Evolutionary conservation across 2,797 vertebrate species (phyloP), one percentile per base, ranked within the genome.

Genomic region (Malacoraja senta): DNA sequence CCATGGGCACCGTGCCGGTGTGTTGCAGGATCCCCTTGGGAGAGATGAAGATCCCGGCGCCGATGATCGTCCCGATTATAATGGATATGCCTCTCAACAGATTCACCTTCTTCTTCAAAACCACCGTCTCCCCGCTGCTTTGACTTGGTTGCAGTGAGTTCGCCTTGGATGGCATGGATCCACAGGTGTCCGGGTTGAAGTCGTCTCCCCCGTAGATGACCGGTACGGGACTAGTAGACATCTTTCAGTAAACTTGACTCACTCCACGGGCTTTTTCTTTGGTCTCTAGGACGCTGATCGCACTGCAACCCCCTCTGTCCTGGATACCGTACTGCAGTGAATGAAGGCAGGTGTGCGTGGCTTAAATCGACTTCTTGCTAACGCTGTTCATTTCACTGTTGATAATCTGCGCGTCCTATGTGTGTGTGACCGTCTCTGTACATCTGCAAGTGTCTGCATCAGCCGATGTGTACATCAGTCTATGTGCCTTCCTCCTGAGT

Each of bases 11-110:
- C 0, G 98, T 99, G 94, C 99, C 98, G 0, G 98, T 98, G 95
- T 99, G 96, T 94, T 97, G 95, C 93, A 99, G 97, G 94, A 99
- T 98, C 93, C 98, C 98, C 95, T 98, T 99, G 0, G 99, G 98
- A 53, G 99, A 98, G 95, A 99, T 99, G 96, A 99, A 99, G 96
- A 99, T 99, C 84, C 99, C 99, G 0, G 98, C 98, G 94, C 99
- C 99, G 29, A 99, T 98, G 96, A 99, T 98, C 94, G 97, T 99
- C 71, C 99, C 99, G 13, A 97, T 96, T 94, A 99, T 99, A 95
- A 99, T 98, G 94, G 98, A 98, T 94, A 98, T 96, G 2, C 99
- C 99, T 93, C 98, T 96, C 93, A 99, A 95, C 88, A 99, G 95
- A 0, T 98, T 99, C 94, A 99, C 97, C 94, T 99, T 99, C 96